Conservation (phyloP, 2,888 invertebrate species). For the Brassicogethes aeneus region DNA sequence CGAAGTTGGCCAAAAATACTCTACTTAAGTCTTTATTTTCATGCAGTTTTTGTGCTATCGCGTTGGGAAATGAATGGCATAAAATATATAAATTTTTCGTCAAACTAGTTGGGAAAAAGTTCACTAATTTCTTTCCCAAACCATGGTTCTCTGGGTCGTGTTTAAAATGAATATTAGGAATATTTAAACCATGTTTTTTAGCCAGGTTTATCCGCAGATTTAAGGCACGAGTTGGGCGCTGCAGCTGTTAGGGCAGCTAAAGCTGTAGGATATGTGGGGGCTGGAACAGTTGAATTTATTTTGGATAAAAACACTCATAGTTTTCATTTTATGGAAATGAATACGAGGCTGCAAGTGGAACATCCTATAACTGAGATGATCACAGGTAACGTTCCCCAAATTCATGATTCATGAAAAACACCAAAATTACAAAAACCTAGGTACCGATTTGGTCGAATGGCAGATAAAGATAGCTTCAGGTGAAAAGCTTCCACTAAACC, state of each 20-base stretch:
- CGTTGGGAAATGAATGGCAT: no score
- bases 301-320: constrained; percentile 75
- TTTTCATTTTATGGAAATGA: constrained; percentile 99
- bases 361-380: constrained; percentile 98
- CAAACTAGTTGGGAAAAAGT: no score
- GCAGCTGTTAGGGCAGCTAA: constrained; percentile 91
- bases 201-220: constrained; percentile 75
- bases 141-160: no score
- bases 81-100: no score
- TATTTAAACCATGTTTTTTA: no score
- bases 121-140: no score
- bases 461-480: constrained; percentile 87
- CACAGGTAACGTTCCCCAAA: constrained; percentile 50
- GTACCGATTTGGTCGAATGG: constrained; percentile 96
- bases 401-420: background rate
- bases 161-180: no score
- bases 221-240: constrained; percentile 69
- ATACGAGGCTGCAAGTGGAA: constrained; percentile 91
- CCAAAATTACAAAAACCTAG: constrained; percentile 28
- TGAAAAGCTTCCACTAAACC: constrained; percentile 70
- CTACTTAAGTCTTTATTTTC: no score
- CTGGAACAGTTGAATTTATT: constrained; percentile 98
- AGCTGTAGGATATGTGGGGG: constrained; percentile 95
- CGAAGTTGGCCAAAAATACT: no score
- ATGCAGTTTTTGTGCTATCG: no score